phyloP scores from a whole-genome alignment of 2,888 invertebrate species.

The Cryptocephalus moraei region DNA sequence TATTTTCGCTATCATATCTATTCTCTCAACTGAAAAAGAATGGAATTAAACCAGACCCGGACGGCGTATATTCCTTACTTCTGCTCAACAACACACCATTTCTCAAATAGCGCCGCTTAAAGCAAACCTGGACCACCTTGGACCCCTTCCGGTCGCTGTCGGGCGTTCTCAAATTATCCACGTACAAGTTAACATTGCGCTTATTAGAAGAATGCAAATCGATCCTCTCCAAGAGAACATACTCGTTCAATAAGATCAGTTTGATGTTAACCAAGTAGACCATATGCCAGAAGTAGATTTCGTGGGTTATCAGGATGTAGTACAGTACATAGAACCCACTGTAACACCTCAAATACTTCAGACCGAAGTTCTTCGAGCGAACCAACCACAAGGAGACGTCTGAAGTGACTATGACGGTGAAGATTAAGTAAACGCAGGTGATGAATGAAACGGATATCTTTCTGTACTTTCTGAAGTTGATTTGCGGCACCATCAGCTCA shows the following conservation, averaged over 20 bases:
- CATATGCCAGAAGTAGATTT: conserved; percentile 48
- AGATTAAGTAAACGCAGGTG: conserved; percentile 2
- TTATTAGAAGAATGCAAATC: no score
- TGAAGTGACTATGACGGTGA: conserved; percentile 5
- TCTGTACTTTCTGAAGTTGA: conserved; percentile 2
- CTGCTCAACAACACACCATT: not conserved
- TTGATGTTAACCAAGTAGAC: conserved; percentile 46
- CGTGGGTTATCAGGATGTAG: conserved; percentile 46
- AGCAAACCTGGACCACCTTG: not conserved
- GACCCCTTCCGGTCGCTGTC: not conserved
- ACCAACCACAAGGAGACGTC: conserved; percentile 6
- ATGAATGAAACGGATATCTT: conserved; percentile 7
- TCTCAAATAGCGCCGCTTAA: not conserved
- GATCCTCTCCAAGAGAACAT: not conserved
- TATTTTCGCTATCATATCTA: conserved; percentile 3
- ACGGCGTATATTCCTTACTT: not conserved
- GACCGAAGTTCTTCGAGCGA: not conserved
- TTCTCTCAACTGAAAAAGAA: conserved; percentile 4
- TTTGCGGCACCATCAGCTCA: conserved; percentile 7
- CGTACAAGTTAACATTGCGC: no score
- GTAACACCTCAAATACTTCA: conserved; percentile 29
- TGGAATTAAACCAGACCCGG: not conserved
- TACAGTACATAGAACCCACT: conserved; percentile 48
- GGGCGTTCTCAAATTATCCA: not conserved
- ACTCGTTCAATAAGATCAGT: conserved; percentile 24